Evolutionary conservation across 2,888 invertebrate species (phyloP).

Genomic region (Lomographa bimaculata): DNA sequence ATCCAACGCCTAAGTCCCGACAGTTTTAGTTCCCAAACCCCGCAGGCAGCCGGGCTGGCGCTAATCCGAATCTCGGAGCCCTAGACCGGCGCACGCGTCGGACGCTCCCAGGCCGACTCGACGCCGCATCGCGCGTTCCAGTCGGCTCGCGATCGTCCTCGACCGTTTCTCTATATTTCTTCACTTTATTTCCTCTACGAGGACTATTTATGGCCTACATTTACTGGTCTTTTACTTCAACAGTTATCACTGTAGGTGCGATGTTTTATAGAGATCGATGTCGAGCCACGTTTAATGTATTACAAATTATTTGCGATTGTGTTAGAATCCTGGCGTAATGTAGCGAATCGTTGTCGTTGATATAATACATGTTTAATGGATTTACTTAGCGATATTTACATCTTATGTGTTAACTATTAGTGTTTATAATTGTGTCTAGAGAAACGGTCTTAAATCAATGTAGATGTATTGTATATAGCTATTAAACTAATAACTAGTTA

Average conservation of each 20-base stretch:
- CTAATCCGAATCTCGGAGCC: too few relatives aligned
- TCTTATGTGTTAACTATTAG: too few relatives aligned
- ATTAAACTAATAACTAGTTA: constrained; percentile 54
- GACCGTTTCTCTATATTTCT: constrained; percentile 49
- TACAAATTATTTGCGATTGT: constrained; percentile 15
- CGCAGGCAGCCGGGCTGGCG: neutral
- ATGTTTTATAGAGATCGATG: constrained; percentile 1
- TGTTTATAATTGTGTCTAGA: constrained; percentile 34
- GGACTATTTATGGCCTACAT: constrained; percentile 11
- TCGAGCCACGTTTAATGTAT: neutral
- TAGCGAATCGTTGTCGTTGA: constrained; percentile 7
- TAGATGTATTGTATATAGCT: constrained; percentile 69
- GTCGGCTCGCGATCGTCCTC: constrained; percentile 30
- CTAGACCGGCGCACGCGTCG: constrained; percentile 2
- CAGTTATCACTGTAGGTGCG: neutral
- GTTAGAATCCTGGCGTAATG: constrained; percentile 18
- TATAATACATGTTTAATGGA: constrained; percentile 29
- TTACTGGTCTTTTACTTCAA: neutral
- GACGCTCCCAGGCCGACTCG: constrained; percentile 20
- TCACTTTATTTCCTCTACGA: neutral
- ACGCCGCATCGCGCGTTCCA: neutral
- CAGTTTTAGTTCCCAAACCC: constrained; percentile 11
- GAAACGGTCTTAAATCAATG: constrained; percentile 59
- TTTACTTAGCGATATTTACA: too few relatives aligned
- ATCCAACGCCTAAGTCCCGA: constrained; percentile 90